These are phyloP conservation scores for Marisa cornuarietis DNA, from an alignment of 1,140 invertebrate species.

Conservation along the genomic window DNA sequence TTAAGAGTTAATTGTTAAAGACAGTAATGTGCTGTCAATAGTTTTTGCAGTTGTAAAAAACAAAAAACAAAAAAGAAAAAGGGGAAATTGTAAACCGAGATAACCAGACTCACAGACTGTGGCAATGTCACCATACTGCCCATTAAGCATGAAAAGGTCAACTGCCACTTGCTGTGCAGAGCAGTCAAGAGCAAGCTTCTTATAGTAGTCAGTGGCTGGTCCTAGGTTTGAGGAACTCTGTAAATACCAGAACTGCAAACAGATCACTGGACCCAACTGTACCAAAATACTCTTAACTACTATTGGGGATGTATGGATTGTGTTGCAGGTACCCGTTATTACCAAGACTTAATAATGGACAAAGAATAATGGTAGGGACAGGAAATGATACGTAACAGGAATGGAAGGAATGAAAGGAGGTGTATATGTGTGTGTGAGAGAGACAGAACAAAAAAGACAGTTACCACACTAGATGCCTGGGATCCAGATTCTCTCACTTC, in stretches of 20 bases:
- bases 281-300: too few relatives aligned
- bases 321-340: too few relatives aligned
- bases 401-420: too few relatives aligned
- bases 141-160: constrained; percentile 93
- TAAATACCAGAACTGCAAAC: constrained; percentile 29
- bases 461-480: constrained; percentile 63
- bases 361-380: too few relatives aligned
- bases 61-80: not conserved
- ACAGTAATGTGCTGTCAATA: too few relatives aligned
- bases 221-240: constrained; percentile 75
- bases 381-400: too few relatives aligned
- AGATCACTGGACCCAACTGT: not conserved
- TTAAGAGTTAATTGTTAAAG: too few relatives aligned
- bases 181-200: constrained; percentile 94
- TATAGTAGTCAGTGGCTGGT: constrained; percentile 98
- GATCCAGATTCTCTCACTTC: constrained; percentile 84
- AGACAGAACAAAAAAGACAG: not conserved
- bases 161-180: constrained; percentile 96
- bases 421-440: not conserved
- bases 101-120: constrained; percentile 81
- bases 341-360: too few relatives aligned
- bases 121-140: constrained; percentile 93
- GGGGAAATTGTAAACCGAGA: not conserved
- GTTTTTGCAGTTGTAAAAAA: not conserved
- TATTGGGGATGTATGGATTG: too few relatives aligned